These are phyloP conservation scores for Cabera pusaria DNA, from an alignment of 2,888 invertebrate genomes.

Conservation along the genomic window DNA sequence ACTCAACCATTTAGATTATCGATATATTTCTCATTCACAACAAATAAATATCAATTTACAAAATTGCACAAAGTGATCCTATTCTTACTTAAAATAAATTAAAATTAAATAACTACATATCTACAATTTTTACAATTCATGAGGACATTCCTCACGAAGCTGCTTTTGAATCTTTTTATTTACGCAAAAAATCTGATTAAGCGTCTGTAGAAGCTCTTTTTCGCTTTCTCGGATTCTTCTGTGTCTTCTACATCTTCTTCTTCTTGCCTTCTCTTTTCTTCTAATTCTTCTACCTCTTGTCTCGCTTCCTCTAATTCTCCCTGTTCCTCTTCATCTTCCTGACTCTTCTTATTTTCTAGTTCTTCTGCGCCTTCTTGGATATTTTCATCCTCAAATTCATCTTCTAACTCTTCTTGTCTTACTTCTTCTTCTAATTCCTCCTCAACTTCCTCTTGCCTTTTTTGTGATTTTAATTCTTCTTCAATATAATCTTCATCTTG, in stretches of 20 bases:
- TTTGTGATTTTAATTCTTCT: slow-evolving; percentile 11
- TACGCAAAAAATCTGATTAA: slow-evolving; percentile 50
- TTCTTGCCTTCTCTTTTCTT: slow-evolving; percentile 18
- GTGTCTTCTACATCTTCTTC: slow-evolving; percentile 21
- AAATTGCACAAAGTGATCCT: slow-evolving; percentile 77
- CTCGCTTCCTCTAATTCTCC: slow-evolving; percentile 10
- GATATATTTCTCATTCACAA: slow-evolving; percentile 34
- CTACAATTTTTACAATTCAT: slow-evolving; percentile 44
- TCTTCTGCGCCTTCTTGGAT: no score
- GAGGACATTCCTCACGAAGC: slow-evolving; percentile 47
- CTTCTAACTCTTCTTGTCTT: slow-evolving; percentile 18
- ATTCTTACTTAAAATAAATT: slow-evolving; percentile 43
- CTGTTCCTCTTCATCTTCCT: no score
- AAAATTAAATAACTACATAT: slow-evolving; percentile 27
- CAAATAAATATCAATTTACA: slow-evolving; percentile 59
- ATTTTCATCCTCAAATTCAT: slow-evolving; percentile 9
- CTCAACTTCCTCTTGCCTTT: slow-evolving; percentile 14
- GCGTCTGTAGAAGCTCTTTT: slow-evolving; percentile 46
- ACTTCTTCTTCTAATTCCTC: slow-evolving; percentile 18
- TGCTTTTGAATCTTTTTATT: slow-evolving; percentile 41
- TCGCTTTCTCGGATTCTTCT: slow-evolving; percentile 29
- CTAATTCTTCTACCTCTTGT: slow-evolving; percentile 19
- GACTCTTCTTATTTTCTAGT: no score
- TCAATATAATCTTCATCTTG: slow-evolving; percentile 16
- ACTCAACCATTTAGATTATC: slow-evolving; percentile 30